Evolutionary conservation across 2,888 invertebrate species (phyloP), one percentile per base, ranked within the genome.

Genomic region (Mechanitis messenoides): DNA sequence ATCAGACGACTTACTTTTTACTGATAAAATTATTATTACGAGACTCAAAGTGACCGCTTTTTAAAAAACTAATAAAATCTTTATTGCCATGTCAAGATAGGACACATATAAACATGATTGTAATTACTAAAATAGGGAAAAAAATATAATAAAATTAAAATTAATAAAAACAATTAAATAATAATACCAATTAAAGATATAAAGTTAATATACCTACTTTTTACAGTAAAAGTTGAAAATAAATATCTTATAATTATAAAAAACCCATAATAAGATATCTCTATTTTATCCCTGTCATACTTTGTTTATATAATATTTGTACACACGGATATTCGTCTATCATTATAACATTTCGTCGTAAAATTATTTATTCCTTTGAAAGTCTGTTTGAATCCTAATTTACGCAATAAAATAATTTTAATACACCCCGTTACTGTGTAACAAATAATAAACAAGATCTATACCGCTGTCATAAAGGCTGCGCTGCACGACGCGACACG

Each of bases 31-130:
- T 42, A 42, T 42, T 9, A 47, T 50, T 50, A 11, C 9, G 42
- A 42, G 9, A 42, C 50, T 9, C 31, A 50, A 50, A 50, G 50
- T 50, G 50, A 50, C 50, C 50, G 50, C 50, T 50, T 31, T 42
- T 9, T 7, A 9, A 20, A 20, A 6, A 6, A 1, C 38, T 6
- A n/a, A n/a, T 28, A 6, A 47, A 50, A 31, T 50, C 31, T 50
- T 50, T 50, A 50, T 50, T 6, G 31, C 31, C 11, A 50, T 28
- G 7, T 50, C 28, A 11, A 50, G 31, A 42, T 42, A 42, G 3
- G 11, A 42, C 1, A 31, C 7, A 35, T 3, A 5, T 50, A 3
- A 31, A 31, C 31, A n/a, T 3, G 6, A 1, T 20, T 20, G 20
- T 20, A 20, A 20, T 20, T 20, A 20, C 20, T 20, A 20, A 20